These are phyloP conservation scores for Eledona agricola DNA, from an alignment of 2,888 invertebrate species.

Conservation along the genomic window DNA sequence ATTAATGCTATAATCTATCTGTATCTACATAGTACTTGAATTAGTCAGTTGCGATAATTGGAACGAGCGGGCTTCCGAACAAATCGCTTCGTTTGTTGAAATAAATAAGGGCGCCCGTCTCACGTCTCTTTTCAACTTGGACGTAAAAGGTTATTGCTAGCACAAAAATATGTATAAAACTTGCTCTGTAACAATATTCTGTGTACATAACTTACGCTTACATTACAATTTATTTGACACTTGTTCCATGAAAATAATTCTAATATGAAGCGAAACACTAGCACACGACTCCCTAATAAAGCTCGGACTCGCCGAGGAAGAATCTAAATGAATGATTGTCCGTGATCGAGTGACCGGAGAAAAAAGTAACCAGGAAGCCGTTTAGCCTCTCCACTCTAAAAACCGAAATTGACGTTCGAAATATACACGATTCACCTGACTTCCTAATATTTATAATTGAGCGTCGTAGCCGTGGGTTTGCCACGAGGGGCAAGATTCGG, in stretches of 20 bases:
- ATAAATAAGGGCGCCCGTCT: too few species aligned
- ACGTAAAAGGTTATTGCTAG: constrained; percentile 34
- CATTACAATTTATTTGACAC: constrained; percentile 28
- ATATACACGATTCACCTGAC: constrained; percentile 34
- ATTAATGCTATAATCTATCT: constrained; percentile 20
- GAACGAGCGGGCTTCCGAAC: neutral
- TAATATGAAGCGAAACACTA: constrained; percentile 14
- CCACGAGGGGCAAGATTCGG: constrained; percentile 31
- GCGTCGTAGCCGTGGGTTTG: constrained; percentile 43
- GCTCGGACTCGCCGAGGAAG: too few species aligned
- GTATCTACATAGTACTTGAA: constrained; percentile 26
- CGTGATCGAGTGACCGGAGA: constrained; percentile 36
- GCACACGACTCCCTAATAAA: constrained; percentile 41
- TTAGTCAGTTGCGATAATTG: constrained; percentile 9
- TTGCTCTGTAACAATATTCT: constrained; percentile 24
- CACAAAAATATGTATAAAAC: constrained; percentile 33
- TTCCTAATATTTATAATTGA: constrained; percentile 45
- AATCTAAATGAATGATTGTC: constrained; percentile 46
- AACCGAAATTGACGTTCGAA: constrained; percentile 10
- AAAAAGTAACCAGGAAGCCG: constrained; percentile 1
- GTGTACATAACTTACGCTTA: constrained; percentile 24
- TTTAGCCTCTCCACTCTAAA: constrained; percentile 5
- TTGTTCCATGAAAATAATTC: constrained; percentile 3
- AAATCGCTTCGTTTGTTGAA: neutral
- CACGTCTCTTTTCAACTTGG: constrained; percentile 8